Conservation (phyloP, 2,797 vertebrate species). For the Chanos chanos region DNA sequence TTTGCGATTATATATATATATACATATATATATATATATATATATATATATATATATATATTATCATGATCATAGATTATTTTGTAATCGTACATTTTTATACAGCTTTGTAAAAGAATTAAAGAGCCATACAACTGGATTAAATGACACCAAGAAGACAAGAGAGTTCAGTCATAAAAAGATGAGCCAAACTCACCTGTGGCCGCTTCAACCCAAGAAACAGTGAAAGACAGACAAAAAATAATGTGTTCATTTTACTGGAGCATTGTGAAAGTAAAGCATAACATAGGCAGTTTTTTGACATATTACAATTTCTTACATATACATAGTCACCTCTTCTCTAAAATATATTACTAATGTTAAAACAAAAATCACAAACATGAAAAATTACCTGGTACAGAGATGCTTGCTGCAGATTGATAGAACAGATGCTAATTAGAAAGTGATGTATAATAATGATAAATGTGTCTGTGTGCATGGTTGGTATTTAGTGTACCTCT, state of each 20-base stretch:
- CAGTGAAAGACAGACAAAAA: conserved; percentile 9
- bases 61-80: too few relatives aligned
- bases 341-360: background rate
- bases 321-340: too few relatives aligned
- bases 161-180: background rate
- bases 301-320: too few relatives aligned
- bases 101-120: too few relatives aligned
- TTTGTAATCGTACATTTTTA: too few relatives aligned
- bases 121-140: too few relatives aligned
- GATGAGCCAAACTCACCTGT: conserved; percentile 60
- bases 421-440: conserved; percentile 1
- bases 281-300: background rate
- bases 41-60: too few relatives aligned
- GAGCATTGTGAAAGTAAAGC: background rate
- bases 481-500: conserved; percentile 63
- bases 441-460: background rate
- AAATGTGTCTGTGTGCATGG: background rate
- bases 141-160: too few relatives aligned
- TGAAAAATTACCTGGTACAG: conserved; percentile 63
- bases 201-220: conserved; percentile 55
- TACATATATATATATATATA: too few relatives aligned
- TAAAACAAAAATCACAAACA: too few relatives aligned
- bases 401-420: conserved; percentile 52
- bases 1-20: too few relatives aligned
- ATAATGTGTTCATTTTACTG: background rate